Evolutionary conservation across 2,113 vertebrate species (phyloP).

Genomic region (Ursus arctos): DNA sequence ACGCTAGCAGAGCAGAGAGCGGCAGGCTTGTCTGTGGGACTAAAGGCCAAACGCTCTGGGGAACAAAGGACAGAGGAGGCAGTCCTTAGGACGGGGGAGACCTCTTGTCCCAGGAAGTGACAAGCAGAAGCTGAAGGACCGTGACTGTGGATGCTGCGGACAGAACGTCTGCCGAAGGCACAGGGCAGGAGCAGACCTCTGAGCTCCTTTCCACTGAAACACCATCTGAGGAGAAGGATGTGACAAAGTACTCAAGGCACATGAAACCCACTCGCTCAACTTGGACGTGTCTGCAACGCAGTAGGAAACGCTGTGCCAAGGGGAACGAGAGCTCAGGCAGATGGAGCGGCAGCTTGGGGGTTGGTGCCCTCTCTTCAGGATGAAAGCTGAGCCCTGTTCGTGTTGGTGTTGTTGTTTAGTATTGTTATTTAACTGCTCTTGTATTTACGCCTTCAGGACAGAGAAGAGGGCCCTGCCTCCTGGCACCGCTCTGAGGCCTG

Average conservation of each 20-base stretch:
- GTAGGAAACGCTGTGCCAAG: neutral
- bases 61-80: neutral
- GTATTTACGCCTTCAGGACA: constrained; percentile 30
- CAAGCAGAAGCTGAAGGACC: neutral
- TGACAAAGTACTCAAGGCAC: neutral
- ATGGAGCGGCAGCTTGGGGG: constrained; percentile 56
- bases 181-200: neutral
- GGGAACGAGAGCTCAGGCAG: neutral
- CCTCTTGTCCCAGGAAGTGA: neutral
- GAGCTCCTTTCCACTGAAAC: neutral
- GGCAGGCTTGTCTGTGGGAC: neutral
- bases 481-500: neutral
- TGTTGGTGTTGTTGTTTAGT: neutral
- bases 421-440: constrained; percentile 63
- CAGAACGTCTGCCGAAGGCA: neutral
- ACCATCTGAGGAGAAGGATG: neutral
- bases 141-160: neutral
- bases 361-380: constrained; percentile 25
- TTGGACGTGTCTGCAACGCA: neutral
- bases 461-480: neutral
- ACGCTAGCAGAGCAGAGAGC: neutral
- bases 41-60: neutral
- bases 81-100: neutral
- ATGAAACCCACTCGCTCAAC: neutral
- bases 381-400: constrained; percentile 7